Percentiles rank a stretch among this genome's conserved stretches.
Conservation (phyloP, 2,797 vertebrate genomes). For the Sebastes goodei region DNA sequence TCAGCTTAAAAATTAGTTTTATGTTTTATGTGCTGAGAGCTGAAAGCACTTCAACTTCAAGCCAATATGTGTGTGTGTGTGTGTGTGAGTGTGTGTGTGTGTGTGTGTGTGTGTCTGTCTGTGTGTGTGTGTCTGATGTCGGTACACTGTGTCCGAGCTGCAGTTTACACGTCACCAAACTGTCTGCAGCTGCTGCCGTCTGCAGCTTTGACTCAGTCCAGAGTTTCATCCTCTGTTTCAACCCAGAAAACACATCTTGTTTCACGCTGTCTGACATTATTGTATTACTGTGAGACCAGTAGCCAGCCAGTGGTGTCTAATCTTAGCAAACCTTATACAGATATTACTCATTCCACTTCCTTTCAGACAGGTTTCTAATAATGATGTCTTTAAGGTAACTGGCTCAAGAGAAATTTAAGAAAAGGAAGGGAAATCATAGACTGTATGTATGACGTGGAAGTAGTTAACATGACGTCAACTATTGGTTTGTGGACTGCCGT, state of each 20-base stretch:
- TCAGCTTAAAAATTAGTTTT: background rate
- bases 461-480: background rate
- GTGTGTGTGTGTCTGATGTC: slow-evolving; percentile 7
- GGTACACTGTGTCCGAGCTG: slow-evolving; percentile 22
- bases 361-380: no score
- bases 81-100: slow-evolving; percentile 20
- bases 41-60: background rate
- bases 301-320: background rate
- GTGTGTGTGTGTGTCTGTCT: slow-evolving; percentile 16
- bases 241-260: background rate
- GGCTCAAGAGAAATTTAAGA: no score
- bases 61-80: slow-evolving; percentile 10
- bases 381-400: background rate
- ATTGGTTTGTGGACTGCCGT: no score
- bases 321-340: background rate
- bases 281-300: no score
- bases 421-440: background rate
- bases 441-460: background rate
- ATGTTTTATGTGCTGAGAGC: background rate
- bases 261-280: background rate
- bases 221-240: background rate
- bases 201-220: slow-evolving; percentile 6
- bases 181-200: slow-evolving; percentile 25
- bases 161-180: slow-evolving; percentile 41
- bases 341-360: background rate